Evolutionary conservation across 2,888 invertebrate species (phyloP), one percentile per base, ranked within the genome.

Genomic region (Tubiluchus corallicola): DNA sequence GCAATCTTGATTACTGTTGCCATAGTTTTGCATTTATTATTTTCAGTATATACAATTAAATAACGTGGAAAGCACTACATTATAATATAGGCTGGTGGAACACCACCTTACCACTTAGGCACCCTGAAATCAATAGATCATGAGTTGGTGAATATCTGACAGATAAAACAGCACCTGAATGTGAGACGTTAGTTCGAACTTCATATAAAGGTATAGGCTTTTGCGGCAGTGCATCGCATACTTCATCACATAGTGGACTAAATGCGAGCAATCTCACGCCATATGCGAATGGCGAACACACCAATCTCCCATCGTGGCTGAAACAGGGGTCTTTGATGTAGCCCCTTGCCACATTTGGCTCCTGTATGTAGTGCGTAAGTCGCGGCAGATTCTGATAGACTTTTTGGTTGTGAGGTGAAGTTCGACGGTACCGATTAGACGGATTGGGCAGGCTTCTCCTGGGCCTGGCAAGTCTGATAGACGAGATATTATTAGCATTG

Each of bases 291-390:
- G 92, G 90, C 0, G 88, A 90, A 58, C 84, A 84, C 20, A 92
- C 77, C 5, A 90, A 66, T 42, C 88, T 72, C 0, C 92, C 92
- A 61, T 90, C 88, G 1, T 81, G 71, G 1, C 87, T 87, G 63
- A 84, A 90, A 55, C 83, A 82, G 40, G 85, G 68, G 59, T 90
- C 92, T 63, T 92, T 92, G 45, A 92, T 90, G 55, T 82, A 87
- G 0, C 87, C 88, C 51, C 79, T 79, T 1, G 84, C 88, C 13
- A 81, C 79, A 58, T 83, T 87, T 0, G 82, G 79, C 61, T 92
- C 90, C 56, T 82, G 76, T 4, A 77, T 71, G 57, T 74, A 88
- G 64, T 82, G 83, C 3, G 84, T 76, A 42, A 92, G 71, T 39
- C 88, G 71, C 13, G 77, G 75, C 17, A 73, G 68, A 63, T 87